phyloP scores from a whole-genome alignment of 1,140 invertebrate species.

The Chironomus striatipennis region DNA sequence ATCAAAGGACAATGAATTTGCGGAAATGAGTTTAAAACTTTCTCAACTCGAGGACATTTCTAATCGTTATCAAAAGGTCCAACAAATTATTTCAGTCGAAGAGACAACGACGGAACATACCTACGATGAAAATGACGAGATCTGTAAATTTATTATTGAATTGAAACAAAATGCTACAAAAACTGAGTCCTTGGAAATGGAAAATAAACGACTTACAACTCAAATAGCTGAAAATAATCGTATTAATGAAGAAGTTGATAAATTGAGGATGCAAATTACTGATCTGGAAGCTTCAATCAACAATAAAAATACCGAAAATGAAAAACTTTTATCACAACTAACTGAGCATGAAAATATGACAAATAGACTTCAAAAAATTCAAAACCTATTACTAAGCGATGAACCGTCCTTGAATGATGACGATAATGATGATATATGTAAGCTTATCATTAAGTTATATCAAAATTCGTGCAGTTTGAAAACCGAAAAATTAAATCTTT shows the following conservation, averaged over 20 bases:
- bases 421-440: neutral
- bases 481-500: too few relatives aligned
- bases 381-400: neutral
- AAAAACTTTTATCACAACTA: neutral
- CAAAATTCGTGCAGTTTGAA: too few relatives aligned
- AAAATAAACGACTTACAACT: neutral
- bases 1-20: neutral
- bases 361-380: neutral
- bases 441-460: neutral
- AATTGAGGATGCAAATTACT: neutral
- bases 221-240: neutral
- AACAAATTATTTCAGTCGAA: neutral
- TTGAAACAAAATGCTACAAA: neutral
- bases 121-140: neutral
- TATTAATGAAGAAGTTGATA: neutral
- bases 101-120: neutral
- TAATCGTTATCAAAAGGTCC: neutral
- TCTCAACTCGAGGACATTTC: neutral
- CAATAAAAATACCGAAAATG: slow-evolving; percentile 29
- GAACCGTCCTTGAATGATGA: neutral
- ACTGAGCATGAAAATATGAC: neutral
- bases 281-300: slow-evolving; percentile 29
- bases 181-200: neutral
- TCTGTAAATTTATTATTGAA: neutral
- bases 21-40: slow-evolving; percentile 8